Percentiles rank a stretch among this genome's conserved stretches.
Evolutionary conservation across 2,797 vertebrate genomes (phyloP).

Genomic region (Ctenopoma kingsleyae): DNA sequence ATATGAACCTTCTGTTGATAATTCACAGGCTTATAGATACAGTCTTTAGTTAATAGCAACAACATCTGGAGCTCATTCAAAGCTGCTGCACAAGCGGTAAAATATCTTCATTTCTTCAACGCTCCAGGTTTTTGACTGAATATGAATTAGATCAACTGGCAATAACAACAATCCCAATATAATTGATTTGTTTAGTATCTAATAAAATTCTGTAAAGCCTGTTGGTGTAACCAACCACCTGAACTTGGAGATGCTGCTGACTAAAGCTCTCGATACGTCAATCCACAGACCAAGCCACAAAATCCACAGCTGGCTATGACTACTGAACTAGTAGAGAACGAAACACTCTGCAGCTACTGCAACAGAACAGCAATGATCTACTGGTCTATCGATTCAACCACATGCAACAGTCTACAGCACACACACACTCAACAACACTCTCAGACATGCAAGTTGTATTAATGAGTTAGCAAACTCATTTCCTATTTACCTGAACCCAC

Average conservation of each 20-base stretch:
- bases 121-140: not conserved
- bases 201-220: not conserved
- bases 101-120: not conserved
- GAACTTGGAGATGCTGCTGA: constrained; percentile 19
- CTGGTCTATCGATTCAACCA: constrained; percentile 19
- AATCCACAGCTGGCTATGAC: constrained; percentile 7
- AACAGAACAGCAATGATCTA: constrained; percentile 52
- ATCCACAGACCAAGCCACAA: constrained; percentile 18
- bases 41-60: not conserved
- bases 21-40: not conserved
- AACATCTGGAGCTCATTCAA: not conserved
- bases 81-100: not conserved
- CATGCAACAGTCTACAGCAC: constrained; percentile 58
- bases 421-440: constrained; percentile 59
- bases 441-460: constrained; percentile 75
- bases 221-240: not conserved
- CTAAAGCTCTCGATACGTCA: constrained; percentile 20
- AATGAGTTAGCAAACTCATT: constrained; percentile 82
- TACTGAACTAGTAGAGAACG: constrained; percentile 45
- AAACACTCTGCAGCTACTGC: constrained; percentile 65
- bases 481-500: constrained; percentile 91
- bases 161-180: no score
- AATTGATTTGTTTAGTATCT: not conserved
- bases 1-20: not conserved
- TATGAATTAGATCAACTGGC: not conserved